Evolutionary conservation across 2,113 vertebrate genomes (phyloP).

Genomic region (Epinephelus lanceolatus): DNA sequence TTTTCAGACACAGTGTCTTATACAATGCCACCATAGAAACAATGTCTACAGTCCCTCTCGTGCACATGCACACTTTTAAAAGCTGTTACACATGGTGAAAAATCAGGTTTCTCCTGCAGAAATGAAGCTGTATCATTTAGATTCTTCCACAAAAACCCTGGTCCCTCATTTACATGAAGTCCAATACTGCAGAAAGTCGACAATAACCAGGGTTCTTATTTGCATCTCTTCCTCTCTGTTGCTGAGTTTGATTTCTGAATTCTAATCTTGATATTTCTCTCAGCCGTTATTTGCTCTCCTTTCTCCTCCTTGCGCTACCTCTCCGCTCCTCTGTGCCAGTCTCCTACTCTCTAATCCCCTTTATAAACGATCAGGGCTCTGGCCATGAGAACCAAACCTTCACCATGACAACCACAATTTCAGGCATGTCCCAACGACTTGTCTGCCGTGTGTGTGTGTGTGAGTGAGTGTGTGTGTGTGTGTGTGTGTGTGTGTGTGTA

Average conservation of each 20-base stretch:
- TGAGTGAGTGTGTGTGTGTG: constrained; percentile 49
- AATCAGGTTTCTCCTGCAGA: neutral
- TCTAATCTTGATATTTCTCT: neutral
- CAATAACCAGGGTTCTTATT: constrained; percentile 16
- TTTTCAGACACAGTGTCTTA: neutral
- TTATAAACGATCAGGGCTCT: constrained; percentile 62
- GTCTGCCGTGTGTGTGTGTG: constrained; percentile 22
- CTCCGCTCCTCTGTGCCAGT: constrained; percentile 20
- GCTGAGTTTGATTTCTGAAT: neutral
- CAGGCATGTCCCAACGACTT: constrained; percentile 69
- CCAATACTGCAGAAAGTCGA: neutral
- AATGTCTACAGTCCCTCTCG: neutral
- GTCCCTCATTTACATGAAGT: constrained; percentile 15
- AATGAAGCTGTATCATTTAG: constrained; percentile 1
- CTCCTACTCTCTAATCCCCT: constrained; percentile 59
- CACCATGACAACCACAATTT: constrained; percentile 77
- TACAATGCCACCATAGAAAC: neutral
- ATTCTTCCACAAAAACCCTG: neutral
- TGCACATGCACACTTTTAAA: neutral
- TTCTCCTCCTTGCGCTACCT: neutral
- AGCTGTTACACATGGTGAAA: neutral
- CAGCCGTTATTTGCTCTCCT: constrained; percentile 14
- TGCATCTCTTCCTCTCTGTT: constrained; percentile 26
- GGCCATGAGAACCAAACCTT: constrained; percentile 78
- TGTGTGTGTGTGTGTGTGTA: constrained; percentile 50